A percentile compares a stretch with the other conserved stretches of the same genome.
Conservation (phyloP, 2,797 vertebrate genomes). For the Amniataba percoides region DNA sequence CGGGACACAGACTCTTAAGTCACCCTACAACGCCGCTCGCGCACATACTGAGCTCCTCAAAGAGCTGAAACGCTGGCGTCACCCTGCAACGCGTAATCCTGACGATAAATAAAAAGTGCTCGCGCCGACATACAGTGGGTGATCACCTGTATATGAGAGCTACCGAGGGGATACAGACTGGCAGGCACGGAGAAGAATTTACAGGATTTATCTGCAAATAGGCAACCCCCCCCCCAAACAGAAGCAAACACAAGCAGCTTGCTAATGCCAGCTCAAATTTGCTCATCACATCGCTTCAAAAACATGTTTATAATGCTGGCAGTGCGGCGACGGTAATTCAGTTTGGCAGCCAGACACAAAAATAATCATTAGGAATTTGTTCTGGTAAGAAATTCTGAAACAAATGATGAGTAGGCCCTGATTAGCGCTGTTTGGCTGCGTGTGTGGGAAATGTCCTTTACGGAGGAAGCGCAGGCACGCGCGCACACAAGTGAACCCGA, state of each 20-base stretch:
- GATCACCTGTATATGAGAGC: neutral
- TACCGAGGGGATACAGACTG: neutral
- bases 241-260: slow-evolving; percentile 53
- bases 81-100: neutral
- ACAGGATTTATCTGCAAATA: slow-evolving; percentile 21
- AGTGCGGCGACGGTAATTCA: slow-evolving; percentile 30
- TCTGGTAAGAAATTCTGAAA: slow-evolving; percentile 42
- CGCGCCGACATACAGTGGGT: neutral
- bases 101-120: neutral
- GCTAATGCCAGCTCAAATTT: slow-evolving; percentile 52
- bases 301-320: slow-evolving; percentile 34
- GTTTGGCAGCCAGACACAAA: slow-evolving; percentile 32
- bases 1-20: slow-evolving; percentile 51
- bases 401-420: slow-evolving; percentile 29
- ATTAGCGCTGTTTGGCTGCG: slow-evolving; percentile 41
- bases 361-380: slow-evolving; percentile 46
- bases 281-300: slow-evolving; percentile 48
- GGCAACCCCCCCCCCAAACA: slow-evolving; percentile 11
- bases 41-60: slow-evolving; percentile 15
- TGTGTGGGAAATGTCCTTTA: slow-evolving; percentile 31
- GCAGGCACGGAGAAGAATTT: slow-evolving; percentile 1
- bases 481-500: slow-evolving; percentile 33
- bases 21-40: slow-evolving; percentile 29
- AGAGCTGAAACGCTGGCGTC: slow-evolving; percentile 19
- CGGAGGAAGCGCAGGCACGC: neutral